These are phyloP conservation scores for Erebia epiphron DNA, from an alignment of 2,888 invertebrate genomes.

Conservation along the genomic window DNA sequence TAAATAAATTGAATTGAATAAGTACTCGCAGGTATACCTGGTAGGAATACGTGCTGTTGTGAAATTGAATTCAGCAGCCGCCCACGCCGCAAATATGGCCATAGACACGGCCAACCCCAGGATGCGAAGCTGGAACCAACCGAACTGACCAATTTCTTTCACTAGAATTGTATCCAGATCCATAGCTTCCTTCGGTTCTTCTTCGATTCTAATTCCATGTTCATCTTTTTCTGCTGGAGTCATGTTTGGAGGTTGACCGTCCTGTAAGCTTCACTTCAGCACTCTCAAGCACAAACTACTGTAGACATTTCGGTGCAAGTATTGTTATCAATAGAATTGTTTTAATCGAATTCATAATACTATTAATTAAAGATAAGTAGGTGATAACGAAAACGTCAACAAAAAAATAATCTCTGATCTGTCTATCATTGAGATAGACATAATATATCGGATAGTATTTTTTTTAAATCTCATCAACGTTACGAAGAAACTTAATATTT, in stretches of 20 bases:
- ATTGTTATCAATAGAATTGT: neutral
- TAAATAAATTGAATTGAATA: too few species aligned
- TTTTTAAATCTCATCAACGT: too few species aligned
- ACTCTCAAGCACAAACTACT: neutral
- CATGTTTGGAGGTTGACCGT: conserved; percentile 36
- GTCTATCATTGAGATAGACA: neutral
- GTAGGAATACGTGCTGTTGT: conserved; percentile 66
- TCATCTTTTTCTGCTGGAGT: conserved; percentile 44
- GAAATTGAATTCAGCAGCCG: conserved; percentile 64
- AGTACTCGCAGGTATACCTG: too few species aligned
- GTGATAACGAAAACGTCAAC: neutral
- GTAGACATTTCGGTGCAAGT: neutral
- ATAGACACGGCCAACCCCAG: conserved; percentile 51
- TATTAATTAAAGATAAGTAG: neutral
- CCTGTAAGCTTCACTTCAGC: neutral
- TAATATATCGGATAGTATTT: too few species aligned
- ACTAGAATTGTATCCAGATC: conserved; percentile 63
- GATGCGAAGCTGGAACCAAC: conserved; percentile 58
- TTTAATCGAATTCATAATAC: neutral
- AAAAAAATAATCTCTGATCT: conserved; percentile 4
- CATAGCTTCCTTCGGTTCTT: conserved; percentile 42
- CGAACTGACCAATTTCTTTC: conserved; percentile 70
- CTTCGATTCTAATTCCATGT: conserved; percentile 9
- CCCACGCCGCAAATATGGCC: conserved; percentile 60
- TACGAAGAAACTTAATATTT: neutral